Evolutionary conservation across 2,888 invertebrate species (phyloP), one percentile per base, ranked within the genome.

Genomic region (Mylabris sibirica): DNA sequence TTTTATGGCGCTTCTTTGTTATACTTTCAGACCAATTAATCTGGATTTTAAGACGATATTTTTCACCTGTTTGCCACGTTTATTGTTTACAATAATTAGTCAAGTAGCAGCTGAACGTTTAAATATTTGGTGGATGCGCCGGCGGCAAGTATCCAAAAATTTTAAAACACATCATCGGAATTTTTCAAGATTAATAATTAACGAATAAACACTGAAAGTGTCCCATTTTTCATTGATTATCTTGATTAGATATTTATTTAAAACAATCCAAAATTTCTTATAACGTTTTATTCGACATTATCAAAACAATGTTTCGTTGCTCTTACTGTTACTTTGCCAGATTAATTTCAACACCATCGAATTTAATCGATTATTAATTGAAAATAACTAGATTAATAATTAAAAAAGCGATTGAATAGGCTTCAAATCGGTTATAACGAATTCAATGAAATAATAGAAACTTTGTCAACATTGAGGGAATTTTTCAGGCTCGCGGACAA

Each of bases 71-170:
- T 30, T 8, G 5, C 5, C 5, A 4, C 8, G 5, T 30, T 30
- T 38, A 12, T 12, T 14, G 38, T 2, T 38, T 14, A 3, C 2
- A 11, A 38, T 3, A 38, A 14, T 3, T 5, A 34, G 6, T 12
- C 3, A 4, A 38, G 11, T 17, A 17, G 0, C 5, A n/a, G n/a
- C 2, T 3, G 6, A 34, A 8, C 1, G 38, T 38, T 11, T 12
- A 44, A 17, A 44, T n/a, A n/a, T 57, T 57, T 57, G 57, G 57
- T 24, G 57, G 57, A 57, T 57, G 57, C 57, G 57, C 57, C 57
- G 57, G n/a, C n/a, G 11, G 22, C 2, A 6, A 49, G 17, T 20
- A 6, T 49, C 44, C 20, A 41, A 41, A 14, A 41, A 14, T 41
- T 14, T 38, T 11, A 44, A 14, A 44, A n/a, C 44, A n/a, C n/a